Evolutionary conservation across 2,797 vertebrate genomes (phyloP).

Genomic region (Urocyon cinereoargenteus): DNA sequence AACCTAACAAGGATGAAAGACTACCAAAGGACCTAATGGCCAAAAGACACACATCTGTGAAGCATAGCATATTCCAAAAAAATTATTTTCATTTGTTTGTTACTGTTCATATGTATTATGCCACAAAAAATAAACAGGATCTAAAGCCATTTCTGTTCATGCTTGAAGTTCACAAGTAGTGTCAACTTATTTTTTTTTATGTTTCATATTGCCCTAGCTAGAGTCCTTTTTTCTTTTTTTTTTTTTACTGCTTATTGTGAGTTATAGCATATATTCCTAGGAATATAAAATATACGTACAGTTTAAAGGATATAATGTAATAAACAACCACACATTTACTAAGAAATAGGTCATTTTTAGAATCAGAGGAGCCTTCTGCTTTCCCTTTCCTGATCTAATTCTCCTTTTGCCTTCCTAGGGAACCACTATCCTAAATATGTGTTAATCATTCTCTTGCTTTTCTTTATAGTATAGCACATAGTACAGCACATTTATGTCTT

Average conservation of each 20-base stretch:
- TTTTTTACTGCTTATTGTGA: background rate
- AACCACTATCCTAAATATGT: background rate
- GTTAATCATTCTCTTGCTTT: background rate
- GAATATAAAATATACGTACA: background rate
- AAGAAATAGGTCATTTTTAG: background rate
- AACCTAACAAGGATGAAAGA: background rate
- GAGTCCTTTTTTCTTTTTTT: background rate
- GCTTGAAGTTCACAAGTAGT: background rate
- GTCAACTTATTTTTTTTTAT: background rate
- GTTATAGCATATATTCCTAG: background rate
- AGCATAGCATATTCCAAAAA: background rate
- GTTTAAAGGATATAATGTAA: background rate
- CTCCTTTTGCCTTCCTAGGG: no score
- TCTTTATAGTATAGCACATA: background rate
- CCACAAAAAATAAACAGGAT: background rate
- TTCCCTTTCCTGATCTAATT: background rate
- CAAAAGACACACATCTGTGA: background rate
- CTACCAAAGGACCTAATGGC: background rate
- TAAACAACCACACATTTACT: background rate
- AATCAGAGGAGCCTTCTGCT: no score
- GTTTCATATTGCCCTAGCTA: background rate
- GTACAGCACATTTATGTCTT: background rate
- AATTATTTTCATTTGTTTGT: background rate
- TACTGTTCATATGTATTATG: background rate
- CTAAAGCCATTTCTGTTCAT: background rate